Evolutionary conservation across 2,113 vertebrate genomes (phyloP), one percentile per base, ranked within the genome.

Genomic region (Pagrus major): DNA sequence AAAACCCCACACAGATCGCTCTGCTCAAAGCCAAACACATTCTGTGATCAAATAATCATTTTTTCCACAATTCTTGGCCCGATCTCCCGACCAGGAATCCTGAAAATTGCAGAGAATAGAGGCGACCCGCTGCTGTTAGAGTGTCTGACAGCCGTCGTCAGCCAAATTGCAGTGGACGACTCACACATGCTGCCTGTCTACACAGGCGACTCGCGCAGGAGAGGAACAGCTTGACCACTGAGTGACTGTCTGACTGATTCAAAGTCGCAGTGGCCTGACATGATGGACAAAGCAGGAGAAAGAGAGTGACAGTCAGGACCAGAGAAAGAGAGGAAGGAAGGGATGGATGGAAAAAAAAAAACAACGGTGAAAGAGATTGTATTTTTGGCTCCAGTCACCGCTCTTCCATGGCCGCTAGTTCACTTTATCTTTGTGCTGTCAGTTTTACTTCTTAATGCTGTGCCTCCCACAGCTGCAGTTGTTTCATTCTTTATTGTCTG

Each of bases 271-370:
- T 51, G 80, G 54, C 63, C 66, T 68, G 80, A 84, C 49, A 0
- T 82, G 87, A 87, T 41, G 80, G 87, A 83, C 71, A 67, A 76
- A 78, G 52, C 21, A 15, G 76, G 47, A 54, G 73, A 23, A 12
- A 65, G 39, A 67, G 37, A 60, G 46, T 42, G 77, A 85, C 42
- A 74, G 49, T 8, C 72, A 54, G 46, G 27, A n/a, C 6, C 0
- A 41, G 4, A 47, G 71, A 67, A 69, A 55, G 1, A 44, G 41
- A 63, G 15, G 11, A 14, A 23, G 29, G 49, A 14, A 23, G 29
- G 49, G 11, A 46, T 2, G 16, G 46, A 16, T 3, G 55, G 21
- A 25, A 58, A 21, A n/a, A 31, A 37, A n/a, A n/a, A n/a, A n/a
- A n/a, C n/a, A n/a, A 8, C 0, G 21, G 16, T 3, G 31, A n/a